Conservation (phyloP, 2,888 invertebrate genomes). For the Cheilosia variabilis region DNA sequence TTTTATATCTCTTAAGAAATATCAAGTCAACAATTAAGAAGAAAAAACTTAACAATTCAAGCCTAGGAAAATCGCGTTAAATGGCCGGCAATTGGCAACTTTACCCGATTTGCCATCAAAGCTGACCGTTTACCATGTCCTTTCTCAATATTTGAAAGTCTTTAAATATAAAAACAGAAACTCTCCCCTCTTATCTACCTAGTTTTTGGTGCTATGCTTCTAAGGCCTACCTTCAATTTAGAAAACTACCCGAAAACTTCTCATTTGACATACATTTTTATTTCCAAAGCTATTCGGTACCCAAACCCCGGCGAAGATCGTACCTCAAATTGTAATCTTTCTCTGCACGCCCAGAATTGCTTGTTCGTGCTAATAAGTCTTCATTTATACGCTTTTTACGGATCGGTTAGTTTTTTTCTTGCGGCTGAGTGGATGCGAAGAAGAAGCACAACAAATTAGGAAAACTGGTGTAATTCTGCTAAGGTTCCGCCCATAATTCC, state of each 20-base stretch:
- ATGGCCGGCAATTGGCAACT: too few species aligned
- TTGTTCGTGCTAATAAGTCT: constrained; percentile 27
- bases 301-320: constrained; percentile 10
- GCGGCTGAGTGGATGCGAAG: not conserved
- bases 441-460: constrained; percentile 18
- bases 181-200: too few species aligned
- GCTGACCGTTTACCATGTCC: too few species aligned
- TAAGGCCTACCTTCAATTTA: too few species aligned
- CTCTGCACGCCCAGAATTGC: not conserved
- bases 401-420: constrained; percentile 24
- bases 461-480: constrained; percentile 56
- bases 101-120: too few species aligned
- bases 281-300: not conserved
- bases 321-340: constrained; percentile 37
- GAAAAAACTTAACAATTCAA: too few species aligned
- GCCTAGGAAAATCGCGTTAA: too few species aligned
- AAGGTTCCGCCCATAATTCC: constrained; percentile 63
- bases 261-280: constrained; percentile 12
- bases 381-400: constrained; percentile 61
- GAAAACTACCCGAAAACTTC: not conserved
- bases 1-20: too few species aligned
- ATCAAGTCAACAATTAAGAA: too few species aligned
- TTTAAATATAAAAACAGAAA: too few species aligned
- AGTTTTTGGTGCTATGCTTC: too few species aligned
- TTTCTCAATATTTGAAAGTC: too few species aligned